phyloP scores from a whole-genome alignment of 1,140 invertebrate genomes.

The Papilio aristodemus region DNA sequence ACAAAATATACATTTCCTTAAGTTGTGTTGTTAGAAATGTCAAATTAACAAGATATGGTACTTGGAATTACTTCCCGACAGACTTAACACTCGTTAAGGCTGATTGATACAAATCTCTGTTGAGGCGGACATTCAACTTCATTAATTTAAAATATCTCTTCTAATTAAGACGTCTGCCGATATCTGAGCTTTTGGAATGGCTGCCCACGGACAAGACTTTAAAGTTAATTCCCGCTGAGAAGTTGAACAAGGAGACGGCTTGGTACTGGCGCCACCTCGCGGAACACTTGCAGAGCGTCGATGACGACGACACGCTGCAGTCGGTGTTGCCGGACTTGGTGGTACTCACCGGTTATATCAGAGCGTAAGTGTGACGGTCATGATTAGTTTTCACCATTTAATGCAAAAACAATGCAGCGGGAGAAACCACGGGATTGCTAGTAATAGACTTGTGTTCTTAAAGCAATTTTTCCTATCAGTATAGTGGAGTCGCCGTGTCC shows the following conservation, averaged over 20 bases:
- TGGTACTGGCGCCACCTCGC: conserved; percentile 80
- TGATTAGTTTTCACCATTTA: no score
- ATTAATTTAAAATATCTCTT: conserved; percentile 3
- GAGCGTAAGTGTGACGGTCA: conserved; percentile 77
- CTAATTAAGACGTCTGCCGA: conserved; percentile 64
- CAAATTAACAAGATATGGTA: no score
- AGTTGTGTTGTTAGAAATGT: no score
- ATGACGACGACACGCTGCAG: conserved; percentile 75
- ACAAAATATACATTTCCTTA: not conserved
- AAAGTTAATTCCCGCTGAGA: conserved; percentile 71
- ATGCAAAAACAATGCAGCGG: no score
- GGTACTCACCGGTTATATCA: conserved; percentile 74
- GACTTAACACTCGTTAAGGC: no score
- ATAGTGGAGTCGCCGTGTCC: conserved; percentile 75
- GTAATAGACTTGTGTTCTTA: not conserved
- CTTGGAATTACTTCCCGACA: no score
- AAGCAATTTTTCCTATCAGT: conserved; percentile 43
- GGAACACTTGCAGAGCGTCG: conserved; percentile 71
- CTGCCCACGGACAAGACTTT: conserved; percentile 69
- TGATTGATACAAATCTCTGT: no score
- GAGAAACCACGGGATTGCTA: no score
- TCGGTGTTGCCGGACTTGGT: conserved; percentile 72
- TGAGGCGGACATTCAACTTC: no score
- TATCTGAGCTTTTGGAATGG: conserved; percentile 76
- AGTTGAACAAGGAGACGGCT: conserved; percentile 75